phyloP scores from a whole-genome alignment of 2,888 invertebrate species.

The Mesorhabditis spiculigera region DNA sequence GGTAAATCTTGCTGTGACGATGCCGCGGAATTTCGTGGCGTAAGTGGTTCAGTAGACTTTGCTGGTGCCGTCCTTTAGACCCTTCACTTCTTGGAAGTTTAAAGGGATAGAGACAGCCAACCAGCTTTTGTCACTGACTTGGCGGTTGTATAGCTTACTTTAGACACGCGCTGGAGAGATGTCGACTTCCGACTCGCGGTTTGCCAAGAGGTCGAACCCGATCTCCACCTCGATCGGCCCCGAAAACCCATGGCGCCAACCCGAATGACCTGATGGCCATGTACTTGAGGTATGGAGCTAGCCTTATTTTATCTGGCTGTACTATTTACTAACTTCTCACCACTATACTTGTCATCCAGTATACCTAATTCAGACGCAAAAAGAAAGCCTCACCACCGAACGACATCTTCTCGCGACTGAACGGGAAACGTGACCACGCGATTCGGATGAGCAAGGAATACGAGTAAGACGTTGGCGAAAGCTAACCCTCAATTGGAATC shows the following conservation, averaged over 20 bases:
- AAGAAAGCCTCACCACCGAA: background rate
- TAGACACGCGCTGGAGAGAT: background rate
- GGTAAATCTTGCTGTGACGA: too few relatives aligned
- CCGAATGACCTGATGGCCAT: background rate
- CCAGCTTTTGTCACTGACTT: too few relatives aligned
- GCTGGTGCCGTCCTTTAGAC: too few relatives aligned
- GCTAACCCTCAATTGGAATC: background rate
- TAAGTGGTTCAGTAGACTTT: too few relatives aligned
- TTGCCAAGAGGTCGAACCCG: background rate
- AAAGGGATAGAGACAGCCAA: too few relatives aligned
- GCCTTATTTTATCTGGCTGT: too few relatives aligned
- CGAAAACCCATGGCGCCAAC: background rate
- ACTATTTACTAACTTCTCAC: too few relatives aligned
- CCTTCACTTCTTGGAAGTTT: too few relatives aligned
- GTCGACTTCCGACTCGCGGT: background rate
- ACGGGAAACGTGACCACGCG: background rate
- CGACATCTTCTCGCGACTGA: background rate
- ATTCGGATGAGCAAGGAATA: slow-evolving; percentile 4
- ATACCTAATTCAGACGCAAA: background rate
- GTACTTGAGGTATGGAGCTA: background rate
- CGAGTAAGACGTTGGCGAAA: background rate
- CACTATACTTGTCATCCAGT: background rate
- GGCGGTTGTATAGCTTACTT: background rate
- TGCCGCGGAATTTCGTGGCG: too few relatives aligned
- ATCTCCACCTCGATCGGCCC: background rate